Evolutionary conservation across 1,140 invertebrate species (phyloP), one percentile per base, ranked within the genome.

Genomic region (Diprion similis): DNA sequence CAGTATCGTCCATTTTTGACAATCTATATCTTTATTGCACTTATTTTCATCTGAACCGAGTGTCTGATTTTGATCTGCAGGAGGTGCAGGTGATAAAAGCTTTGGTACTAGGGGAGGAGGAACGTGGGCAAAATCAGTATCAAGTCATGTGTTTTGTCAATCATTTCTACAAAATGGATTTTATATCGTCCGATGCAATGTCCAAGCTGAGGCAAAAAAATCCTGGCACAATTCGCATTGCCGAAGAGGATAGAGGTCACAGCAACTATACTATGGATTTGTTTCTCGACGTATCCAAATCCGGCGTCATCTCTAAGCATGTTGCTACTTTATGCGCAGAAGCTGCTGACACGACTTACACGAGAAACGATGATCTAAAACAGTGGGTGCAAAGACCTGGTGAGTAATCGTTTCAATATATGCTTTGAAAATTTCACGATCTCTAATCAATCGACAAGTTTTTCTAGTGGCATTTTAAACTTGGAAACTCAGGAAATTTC

Each of bases 171-270:
- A 96, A 96, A 87, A 93, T 96, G 80, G 95, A 97, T 79, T 98
- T 98, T 83, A 98, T 98, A 82, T 96, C 96, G 0, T 94, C 96
- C 15, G 97, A 98, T 88, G 97, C 97, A 17, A 98, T 99, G 95
- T 94, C 96, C n/a, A 98, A 98, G 88, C 87, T 98, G n/a, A 90
- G 97, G 87, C 97, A 98, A 90, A 96, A 94, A 82, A 91, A 90
- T 85, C 90, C 90, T 10, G 89, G 89, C 48, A 89, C 89, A 9
- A 86, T 90, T n/a, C 88, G 96, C 65, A 92, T 93, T 0, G 95
- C 97, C 0, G 97, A 98, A 84, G 96, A 97, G 79, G 95, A 98
- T 80, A 91, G 93, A 77, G 95, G 95, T 6, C 91, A 92, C 80
- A 91, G 94, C 19, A 95, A 94, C 82, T 92, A 93, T 73, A 93